Conservation (phyloP, 2,797 vertebrate species). For the Phoeniculus purpureus region DNA sequence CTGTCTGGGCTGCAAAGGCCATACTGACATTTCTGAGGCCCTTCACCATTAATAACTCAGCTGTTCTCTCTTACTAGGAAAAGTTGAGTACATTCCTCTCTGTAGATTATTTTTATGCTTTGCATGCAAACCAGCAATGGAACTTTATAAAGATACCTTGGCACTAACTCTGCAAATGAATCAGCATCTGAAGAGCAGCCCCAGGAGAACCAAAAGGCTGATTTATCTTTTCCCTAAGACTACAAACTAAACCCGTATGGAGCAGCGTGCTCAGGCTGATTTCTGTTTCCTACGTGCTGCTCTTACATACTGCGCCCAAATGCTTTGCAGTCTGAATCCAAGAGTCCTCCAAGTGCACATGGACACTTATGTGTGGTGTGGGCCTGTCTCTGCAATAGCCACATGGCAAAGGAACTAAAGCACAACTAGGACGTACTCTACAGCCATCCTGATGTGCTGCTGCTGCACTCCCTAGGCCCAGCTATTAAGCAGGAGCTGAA, state of each 20-base stretch:
- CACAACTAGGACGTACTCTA: background rate
- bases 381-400: background rate
- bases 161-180: background rate
- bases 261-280: background rate
- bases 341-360: background rate
- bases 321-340: background rate
- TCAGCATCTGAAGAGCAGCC: background rate
- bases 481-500: constrained; percentile 46
- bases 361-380: background rate
- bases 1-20: background rate
- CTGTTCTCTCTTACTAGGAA: background rate
- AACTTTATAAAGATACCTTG: background rate
- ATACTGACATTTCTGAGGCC: background rate
- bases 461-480: background rate
- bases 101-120: background rate
- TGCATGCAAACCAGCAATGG: background rate
- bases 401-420: rapidly evolving
- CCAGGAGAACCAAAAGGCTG: background rate
- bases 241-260: background rate
- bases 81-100: background rate
- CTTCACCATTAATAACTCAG: background rate
- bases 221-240: background rate
- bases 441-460: rapidly evolving
- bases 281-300: background rate
- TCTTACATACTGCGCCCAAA: background rate